Evolutionary conservation across 2,113 vertebrate species (phyloP), one percentile per base, ranked within the genome.

Genomic region (Camelus dromedarius): DNA sequence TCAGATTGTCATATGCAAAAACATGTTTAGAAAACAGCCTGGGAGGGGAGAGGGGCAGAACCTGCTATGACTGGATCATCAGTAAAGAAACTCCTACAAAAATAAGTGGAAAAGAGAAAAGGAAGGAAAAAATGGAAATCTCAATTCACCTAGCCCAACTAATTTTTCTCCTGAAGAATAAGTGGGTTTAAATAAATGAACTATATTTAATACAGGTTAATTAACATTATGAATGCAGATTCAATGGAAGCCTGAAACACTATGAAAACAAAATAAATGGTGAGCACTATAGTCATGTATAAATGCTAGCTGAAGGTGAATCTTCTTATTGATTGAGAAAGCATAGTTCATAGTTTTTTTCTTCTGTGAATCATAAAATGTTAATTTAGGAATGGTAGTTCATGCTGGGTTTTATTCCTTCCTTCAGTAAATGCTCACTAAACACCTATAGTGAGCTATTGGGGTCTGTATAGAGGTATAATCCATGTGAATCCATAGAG

Each of bases 351-450:
- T 85, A 77, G 24, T 46, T 30, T 38, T 52, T 66, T 58, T n/a
- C 56, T 88, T 89, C 48, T 77, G 64, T 76, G 42, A 89, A 83
- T 90, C 82, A 69, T 83, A 80, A 81, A 81, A 81, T 77, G 32
- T 89, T 93, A 94, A 92, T 90, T 95, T 58, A 67, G 22, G 48
- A 50, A 12, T 42, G 22, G 26, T 19, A 82, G n/a, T 58, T 75
- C 52, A 38, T 42, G 30, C 32, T 77, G 91, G 46, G 26, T 76
- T 94, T 86, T 60, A 66, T 60, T 85, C 42, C 48, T 80, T 83
- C 54, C 62, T 89, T 93, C 56, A 84, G 4, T 32, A 94, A 82
- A 42, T 84, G 67, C 84, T 66, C 76, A 32, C 69, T 86, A 77
- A 89, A 69, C 3, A 11, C 42, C 48, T 80, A 64, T 46, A 62